Conservation (phyloP, 1,140 invertebrate species). For the Neotoxoptera formosana region DNA sequence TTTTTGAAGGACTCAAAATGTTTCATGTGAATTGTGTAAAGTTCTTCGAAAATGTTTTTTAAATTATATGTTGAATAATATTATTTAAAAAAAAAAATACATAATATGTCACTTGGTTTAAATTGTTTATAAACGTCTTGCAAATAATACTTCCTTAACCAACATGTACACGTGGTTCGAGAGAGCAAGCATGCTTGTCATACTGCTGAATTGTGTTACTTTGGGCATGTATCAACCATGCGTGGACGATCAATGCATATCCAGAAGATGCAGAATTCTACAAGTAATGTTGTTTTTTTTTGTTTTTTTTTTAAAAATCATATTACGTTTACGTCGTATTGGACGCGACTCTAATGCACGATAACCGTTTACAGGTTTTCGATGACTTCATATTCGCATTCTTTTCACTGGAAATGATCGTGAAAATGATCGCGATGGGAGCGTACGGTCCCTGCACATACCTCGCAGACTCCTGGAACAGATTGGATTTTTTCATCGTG, state of each 20-base stretch:
- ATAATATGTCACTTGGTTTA: background rate
- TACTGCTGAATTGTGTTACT: slow-evolving; percentile 97
- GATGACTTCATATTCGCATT: slow-evolving; percentile 99
- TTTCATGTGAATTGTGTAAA: background rate
- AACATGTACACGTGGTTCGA: slow-evolving; percentile 91
- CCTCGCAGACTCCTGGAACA: slow-evolving; percentile 97
- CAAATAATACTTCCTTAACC: slow-evolving; percentile 74
- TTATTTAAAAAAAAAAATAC: background rate
- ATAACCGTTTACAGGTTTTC: slow-evolving; percentile 77
- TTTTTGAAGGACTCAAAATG: background rate
- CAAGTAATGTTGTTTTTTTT: slow-evolving; percentile 73
- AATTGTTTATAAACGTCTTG: background rate
- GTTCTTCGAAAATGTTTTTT: background rate
- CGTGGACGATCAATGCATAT: slow-evolving; percentile 90
- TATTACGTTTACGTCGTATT: background rate
- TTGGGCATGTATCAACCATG: slow-evolving; percentile 99
- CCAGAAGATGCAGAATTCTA: slow-evolving; percentile 91
- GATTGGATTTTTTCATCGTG: slow-evolving; percentile 98
- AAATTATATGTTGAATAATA: background rate
- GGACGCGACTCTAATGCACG: background rate
- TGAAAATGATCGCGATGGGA: slow-evolving; percentile 99
- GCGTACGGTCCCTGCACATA: slow-evolving; percentile 93
- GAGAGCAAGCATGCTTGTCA: slow-evolving; percentile 96
- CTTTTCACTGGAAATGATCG: slow-evolving; percentile 94
- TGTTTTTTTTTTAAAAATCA: background rate